phyloP scores from a whole-genome alignment of 2,797 vertebrate genomes.

The Eulemur rubriventer region DNA sequence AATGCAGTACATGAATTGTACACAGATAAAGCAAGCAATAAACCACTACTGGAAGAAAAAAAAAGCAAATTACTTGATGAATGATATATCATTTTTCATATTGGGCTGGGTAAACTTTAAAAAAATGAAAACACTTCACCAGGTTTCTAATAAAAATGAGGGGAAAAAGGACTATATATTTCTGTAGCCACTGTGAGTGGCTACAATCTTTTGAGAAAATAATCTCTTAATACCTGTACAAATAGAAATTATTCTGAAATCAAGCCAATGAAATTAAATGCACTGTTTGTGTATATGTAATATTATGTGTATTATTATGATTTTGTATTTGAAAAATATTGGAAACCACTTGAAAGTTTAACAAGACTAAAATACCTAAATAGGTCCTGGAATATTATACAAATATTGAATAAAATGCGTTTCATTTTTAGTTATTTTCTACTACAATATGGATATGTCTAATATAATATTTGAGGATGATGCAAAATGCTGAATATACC shows the following conservation, averaged over 20 bases:
- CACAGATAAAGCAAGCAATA: neutral
- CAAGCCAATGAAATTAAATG: neutral
- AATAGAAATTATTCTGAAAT: neutral
- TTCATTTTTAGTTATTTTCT: neutral
- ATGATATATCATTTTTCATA: neutral
- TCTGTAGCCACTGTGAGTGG: neutral
- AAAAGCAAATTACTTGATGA: neutral
- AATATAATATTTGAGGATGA: neutral
- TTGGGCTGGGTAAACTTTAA: neutral
- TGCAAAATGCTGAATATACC: neutral
- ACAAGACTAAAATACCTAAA: neutral
- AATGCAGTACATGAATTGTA: neutral
- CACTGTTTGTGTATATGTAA: neutral
- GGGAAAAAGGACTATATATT: neutral
- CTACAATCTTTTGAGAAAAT: neutral
- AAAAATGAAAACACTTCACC: neutral
- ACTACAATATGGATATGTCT: neutral
- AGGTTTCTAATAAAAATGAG: neutral
- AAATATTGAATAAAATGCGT: neutral
- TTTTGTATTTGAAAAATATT: neutral
- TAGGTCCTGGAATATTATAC: neutral
- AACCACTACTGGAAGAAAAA: neutral
- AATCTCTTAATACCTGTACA: neutral
- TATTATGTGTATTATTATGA: neutral
- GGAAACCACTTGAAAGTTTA: neutral